Conservation (phyloP, 2,888 invertebrate species). For the Sphinx pinastri region DNA sequence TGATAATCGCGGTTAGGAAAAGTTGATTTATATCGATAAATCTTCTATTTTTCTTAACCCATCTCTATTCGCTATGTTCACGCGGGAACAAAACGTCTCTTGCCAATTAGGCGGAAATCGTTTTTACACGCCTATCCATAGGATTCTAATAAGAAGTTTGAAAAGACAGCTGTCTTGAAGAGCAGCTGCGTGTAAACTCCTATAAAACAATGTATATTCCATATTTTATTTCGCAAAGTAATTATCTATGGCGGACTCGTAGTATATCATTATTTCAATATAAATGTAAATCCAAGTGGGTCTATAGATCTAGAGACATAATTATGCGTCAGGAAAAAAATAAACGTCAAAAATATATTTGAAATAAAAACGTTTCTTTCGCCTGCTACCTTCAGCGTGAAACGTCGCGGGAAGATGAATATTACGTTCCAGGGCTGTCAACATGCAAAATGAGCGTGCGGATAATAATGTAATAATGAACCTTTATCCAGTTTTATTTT, state of each 20-base stretch:
- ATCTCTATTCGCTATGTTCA: too few relatives aligned
- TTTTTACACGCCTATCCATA: too few relatives aligned
- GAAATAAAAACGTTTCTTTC: conserved; percentile 43
- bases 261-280: conserved; percentile 25
- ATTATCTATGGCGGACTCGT: background rate
- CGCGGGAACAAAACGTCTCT: too few relatives aligned
- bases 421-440: conserved; percentile 37
- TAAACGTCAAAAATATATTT: conserved; percentile 40
- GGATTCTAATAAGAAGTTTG: too few relatives aligned
- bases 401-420: conserved; percentile 31
- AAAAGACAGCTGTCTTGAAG: too few relatives aligned
- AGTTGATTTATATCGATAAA: too few relatives aligned
- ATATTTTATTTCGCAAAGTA: background rate
- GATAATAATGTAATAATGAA: background rate
- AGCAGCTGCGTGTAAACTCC: background rate
- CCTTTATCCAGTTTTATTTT: too few relatives aligned
- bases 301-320: conserved; percentile 27
- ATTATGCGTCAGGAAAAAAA: conserved; percentile 29
- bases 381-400: conserved; percentile 38
- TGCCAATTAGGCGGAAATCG: too few relatives aligned
- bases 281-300: conserved; percentile 28
- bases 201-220: background rate
- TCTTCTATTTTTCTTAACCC: background rate
- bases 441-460: background rate
- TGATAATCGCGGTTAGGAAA: too few relatives aligned